Percentiles rank a stretch among this genome's conserved stretches.
Conservation (phyloP, 2,113 vertebrate species). For the Mesoclemmys tuberculata region DNA sequence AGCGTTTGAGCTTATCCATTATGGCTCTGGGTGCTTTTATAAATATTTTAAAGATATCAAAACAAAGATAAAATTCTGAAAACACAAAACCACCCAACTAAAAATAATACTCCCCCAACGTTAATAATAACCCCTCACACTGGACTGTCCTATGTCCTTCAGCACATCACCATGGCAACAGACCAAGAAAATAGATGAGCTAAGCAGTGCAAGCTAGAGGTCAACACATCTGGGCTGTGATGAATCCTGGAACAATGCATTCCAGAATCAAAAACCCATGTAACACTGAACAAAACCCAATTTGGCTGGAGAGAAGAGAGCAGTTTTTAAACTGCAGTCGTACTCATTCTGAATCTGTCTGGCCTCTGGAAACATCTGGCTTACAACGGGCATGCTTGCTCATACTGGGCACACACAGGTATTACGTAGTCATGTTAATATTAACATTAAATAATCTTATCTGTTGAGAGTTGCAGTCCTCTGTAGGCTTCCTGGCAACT, state of each 20-base stretch:
- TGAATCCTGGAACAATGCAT: not conserved
- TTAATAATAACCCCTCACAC: fast-evolving
- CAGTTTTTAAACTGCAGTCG: not conserved
- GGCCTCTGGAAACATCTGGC: not conserved
- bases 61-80: not conserved
- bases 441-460: not conserved
- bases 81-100: not conserved
- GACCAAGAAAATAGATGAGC: not conserved
- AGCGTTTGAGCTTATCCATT: not conserved
- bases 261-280: not conserved
- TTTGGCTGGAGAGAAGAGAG: not conserved
- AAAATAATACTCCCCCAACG: not conserved
- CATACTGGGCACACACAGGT: not conserved
- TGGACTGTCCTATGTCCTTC: not conserved
- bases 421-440: not conserved
- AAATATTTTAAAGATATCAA: not conserved
- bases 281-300: not conserved
- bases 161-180: not conserved
- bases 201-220: not conserved
- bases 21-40: not conserved
- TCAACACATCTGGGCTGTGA: not conserved
- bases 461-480: not conserved
- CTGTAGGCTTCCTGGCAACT: not conserved
- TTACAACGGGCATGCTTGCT: not conserved
- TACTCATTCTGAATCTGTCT: not conserved